These are phyloP conservation scores for Bufo gargarizans DNA, from an alignment of 2,113 vertebrate genomes.

Conservation along the genomic window DNA sequence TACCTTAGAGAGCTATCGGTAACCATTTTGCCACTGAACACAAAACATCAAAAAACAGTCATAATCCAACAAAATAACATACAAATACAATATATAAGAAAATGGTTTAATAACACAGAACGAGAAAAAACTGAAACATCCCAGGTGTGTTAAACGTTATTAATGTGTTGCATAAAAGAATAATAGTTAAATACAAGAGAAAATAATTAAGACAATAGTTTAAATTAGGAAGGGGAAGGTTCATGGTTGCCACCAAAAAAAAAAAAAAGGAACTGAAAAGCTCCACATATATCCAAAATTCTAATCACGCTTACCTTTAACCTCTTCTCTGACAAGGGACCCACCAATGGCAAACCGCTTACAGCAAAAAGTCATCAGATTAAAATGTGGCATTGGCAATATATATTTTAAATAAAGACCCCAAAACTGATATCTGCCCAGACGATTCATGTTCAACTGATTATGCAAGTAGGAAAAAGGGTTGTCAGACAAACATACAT, in stretches of 20 bases:
- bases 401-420: constrained; percentile 16
- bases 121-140: constrained; percentile 62
- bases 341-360: not conserved
- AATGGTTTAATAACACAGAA: constrained; percentile 68
- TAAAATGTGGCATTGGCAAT: constrained; percentile 41
- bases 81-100: constrained; percentile 64
- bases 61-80: constrained; percentile 60
- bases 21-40: not conserved
- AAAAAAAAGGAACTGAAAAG: constrained; percentile 62
- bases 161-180: constrained; percentile 68
- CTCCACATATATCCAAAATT: constrained; percentile 61
- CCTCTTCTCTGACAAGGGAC: not conserved
- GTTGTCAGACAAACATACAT: constrained; percentile 22
- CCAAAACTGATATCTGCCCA: not conserved
- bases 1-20: not conserved
- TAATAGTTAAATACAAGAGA: constrained; percentile 60
- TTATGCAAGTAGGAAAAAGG: constrained; percentile 7
- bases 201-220: constrained; percentile 64
- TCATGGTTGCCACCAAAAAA: constrained; percentile 64
- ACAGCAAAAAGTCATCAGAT: constrained; percentile 29
- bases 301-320: constrained; percentile 41
- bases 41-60: not conserved
- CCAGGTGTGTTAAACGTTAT: constrained; percentile 65
- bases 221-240: constrained; percentile 49
- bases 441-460: not conserved